Percentiles rank a stretch among this genome's conserved stretches.
phyloP scores from a whole-genome alignment of 2,888 invertebrate species.

The Drosophila kanekoi region DNA sequence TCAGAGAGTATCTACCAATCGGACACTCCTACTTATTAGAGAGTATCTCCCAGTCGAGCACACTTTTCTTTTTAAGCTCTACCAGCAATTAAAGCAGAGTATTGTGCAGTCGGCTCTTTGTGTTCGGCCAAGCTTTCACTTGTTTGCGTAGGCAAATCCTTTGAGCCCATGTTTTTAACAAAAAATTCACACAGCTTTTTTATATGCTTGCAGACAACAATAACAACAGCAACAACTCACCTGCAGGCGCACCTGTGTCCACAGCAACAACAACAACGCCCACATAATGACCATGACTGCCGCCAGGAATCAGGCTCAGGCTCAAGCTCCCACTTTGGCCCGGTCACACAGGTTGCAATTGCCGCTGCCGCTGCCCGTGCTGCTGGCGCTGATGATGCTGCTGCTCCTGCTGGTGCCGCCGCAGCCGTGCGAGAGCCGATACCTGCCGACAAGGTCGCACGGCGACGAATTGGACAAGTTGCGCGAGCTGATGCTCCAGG shows the following conservation, averaged over 20 bases:
- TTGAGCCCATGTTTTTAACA: slow-evolving; percentile 8
- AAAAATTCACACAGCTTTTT: slow-evolving; percentile 34
- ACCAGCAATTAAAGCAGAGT: background rate
- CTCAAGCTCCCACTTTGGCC: slow-evolving; percentile 2
- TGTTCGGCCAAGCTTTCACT: slow-evolving; percentile 1
- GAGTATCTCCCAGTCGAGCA: background rate
- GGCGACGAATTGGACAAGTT: slow-evolving; percentile 86
- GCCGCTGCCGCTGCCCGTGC: slow-evolving; percentile 59
- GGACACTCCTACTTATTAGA: no score
- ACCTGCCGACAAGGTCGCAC: slow-evolving; percentile 86
- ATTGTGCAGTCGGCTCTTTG: background rate
- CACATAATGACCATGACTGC: slow-evolving; percentile 56
- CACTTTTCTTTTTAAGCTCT: no score
- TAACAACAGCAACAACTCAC: background rate
- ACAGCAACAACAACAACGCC: slow-evolving; percentile 37
- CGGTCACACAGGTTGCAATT: slow-evolving; percentile 25
- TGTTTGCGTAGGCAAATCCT: slow-evolving; percentile 18
- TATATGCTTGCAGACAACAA: slow-evolving; percentile 28
- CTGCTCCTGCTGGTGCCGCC: slow-evolving; percentile 75
- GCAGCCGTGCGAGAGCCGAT: slow-evolving; percentile 84
- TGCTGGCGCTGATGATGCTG: slow-evolving; percentile 69
- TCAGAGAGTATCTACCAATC: background rate
- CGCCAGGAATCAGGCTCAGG: slow-evolving; percentile 46
- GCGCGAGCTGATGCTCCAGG: slow-evolving; percentile 86
- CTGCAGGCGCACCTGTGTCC: slow-evolving; percentile 36